Percentiles rank a stretch among this genome's conserved stretches.
Evolutionary conservation across 2,888 invertebrate species (phyloP).

Genomic region (Andrena marginata): DNA sequence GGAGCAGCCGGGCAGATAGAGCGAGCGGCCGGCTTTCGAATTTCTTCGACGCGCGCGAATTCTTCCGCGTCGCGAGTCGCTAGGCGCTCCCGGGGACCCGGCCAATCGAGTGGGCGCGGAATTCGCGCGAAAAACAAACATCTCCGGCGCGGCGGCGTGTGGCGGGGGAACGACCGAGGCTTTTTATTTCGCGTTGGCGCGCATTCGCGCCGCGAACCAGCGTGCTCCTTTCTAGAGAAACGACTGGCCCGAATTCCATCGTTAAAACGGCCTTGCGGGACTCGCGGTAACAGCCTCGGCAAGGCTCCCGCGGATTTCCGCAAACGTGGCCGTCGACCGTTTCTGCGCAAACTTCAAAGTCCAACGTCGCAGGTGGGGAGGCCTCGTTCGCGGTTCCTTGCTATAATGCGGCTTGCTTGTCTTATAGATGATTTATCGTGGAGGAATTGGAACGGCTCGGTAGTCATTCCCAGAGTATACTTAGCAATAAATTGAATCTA

Average conservation of each 20-base stretch:
- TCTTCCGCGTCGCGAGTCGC: slow-evolving; percentile 13
- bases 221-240: slow-evolving; percentile 79
- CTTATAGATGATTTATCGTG: background rate
- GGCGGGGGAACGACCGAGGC: slow-evolving; percentile 34
- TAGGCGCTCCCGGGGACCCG: background rate
- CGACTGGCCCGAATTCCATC: slow-evolving; percentile 80
- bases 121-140: slow-evolving; percentile 47
- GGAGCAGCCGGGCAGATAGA: background rate
- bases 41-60: slow-evolving; percentile 4
- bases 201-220: slow-evolving; percentile 57
- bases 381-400: background rate
- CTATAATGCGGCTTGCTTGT: background rate
- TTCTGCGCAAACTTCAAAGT: slow-evolving; percentile 22
- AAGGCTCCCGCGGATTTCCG: slow-evolving; percentile 59
- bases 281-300: slow-evolving; percentile 68
- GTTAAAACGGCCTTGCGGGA: slow-evolving; percentile 77
- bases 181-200: slow-evolving; percentile 65
- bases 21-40: slow-evolving; percentile 23
- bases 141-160: background rate
- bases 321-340: slow-evolving; percentile 38
- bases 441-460: too few species aligned
- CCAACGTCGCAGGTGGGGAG: background rate
- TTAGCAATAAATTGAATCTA: too few species aligned
- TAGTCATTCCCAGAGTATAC: too few species aligned
- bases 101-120: slow-evolving; percentile 29